These are phyloP conservation scores for Hylia prasina DNA, from an alignment of 2,113 vertebrate species.

Conservation along the genomic window DNA sequence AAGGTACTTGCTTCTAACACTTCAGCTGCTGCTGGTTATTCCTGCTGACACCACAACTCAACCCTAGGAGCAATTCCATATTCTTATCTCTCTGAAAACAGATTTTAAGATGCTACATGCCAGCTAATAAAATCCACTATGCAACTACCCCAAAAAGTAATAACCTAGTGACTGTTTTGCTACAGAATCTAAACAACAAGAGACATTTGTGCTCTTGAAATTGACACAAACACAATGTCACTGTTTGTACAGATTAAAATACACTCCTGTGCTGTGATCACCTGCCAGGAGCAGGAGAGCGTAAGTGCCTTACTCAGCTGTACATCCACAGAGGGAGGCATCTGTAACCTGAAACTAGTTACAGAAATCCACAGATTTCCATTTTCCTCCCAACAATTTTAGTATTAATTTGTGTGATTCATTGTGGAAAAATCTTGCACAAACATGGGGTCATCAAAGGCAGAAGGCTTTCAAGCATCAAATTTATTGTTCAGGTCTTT, in stretches of 20 bases:
- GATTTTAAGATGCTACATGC: fast-evolving
- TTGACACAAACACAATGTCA: background rate
- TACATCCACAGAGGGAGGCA: background rate
- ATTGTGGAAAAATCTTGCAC: background rate
- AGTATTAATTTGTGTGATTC: background rate
- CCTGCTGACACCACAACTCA: background rate
- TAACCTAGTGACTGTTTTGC: background rate
- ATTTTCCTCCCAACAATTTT: background rate
- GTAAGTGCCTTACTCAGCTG: background rate
- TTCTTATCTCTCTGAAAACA: background rate
- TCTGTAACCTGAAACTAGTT: background rate
- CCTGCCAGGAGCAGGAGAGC: background rate
- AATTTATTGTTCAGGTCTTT: background rate
- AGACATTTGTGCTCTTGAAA: background rate
- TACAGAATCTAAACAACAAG: background rate
- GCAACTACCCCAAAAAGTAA: background rate
- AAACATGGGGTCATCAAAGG: background rate
- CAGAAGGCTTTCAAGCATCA: background rate
- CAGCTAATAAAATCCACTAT: background rate
- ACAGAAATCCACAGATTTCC: background rate
- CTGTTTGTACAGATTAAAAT: background rate
- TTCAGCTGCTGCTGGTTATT: background rate
- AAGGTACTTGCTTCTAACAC: background rate
- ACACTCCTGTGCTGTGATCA: background rate
- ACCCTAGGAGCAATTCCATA: background rate